Conservation (phyloP, 23 tunicate species). For the Botrylloides violaceus region DNA sequence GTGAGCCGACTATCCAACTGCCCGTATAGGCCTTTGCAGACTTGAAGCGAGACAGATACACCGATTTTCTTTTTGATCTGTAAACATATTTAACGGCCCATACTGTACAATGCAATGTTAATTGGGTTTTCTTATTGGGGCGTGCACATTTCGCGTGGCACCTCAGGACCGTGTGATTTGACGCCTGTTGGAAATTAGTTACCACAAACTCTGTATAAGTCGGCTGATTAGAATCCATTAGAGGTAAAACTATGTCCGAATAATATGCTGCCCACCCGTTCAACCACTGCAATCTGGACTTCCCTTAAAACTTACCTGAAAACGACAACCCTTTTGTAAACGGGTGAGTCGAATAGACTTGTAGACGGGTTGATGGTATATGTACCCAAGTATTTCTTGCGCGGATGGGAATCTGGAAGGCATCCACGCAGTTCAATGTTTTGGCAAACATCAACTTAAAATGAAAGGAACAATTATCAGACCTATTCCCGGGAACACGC, state of each 20-base stretch:
- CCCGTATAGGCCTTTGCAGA: conserved; percentile 6
- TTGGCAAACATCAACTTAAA: neutral
- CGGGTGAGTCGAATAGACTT: conserved; percentile 13
- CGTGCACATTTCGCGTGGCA: no score
- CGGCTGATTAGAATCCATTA: no score
- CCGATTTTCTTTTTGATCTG: neutral
- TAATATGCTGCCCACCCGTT: no score
- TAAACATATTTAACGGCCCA: no score
- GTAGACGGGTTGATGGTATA: neutral
- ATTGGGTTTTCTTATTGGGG: no score
- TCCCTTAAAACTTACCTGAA: no score
- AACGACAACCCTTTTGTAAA: neutral
- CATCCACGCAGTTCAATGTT: conserved; percentile 9
- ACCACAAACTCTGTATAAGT: no score
- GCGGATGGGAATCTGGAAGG: neutral
- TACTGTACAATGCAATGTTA: no score
- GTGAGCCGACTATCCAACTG: conserved; percentile 10
- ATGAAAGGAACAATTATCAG: neutral
- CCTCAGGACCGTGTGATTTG: no score
- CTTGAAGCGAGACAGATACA: conserved; percentile 16
- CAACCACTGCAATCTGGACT: no score
- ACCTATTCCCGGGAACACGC: neutral
- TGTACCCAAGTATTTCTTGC: conserved; percentile 7
- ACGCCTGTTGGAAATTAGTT: no score
- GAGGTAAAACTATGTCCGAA: no score